A percentile compares a stretch with the other conserved stretches of the same genome.
Conservation (phyloP, 2,888 invertebrate genomes). For the Ormyrus rosae region DNA sequence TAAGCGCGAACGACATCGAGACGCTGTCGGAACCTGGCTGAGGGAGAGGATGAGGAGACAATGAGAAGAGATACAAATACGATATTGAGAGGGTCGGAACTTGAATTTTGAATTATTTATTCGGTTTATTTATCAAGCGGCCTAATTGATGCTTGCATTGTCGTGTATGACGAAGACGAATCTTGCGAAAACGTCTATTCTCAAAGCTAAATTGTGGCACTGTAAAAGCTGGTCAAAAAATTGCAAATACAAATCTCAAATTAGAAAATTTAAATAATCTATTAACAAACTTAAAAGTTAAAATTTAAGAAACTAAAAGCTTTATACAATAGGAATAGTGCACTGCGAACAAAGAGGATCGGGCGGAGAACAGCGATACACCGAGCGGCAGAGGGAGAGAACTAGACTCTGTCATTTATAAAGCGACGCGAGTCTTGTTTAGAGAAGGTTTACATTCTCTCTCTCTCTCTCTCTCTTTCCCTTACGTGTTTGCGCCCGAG, state of each 20-base stretch:
- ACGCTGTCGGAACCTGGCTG: not conserved
- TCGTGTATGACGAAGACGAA: too few relatives aligned
- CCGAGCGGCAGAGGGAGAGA: not conserved
- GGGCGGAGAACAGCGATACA: slow-evolving; percentile 41
- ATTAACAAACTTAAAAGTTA: too few relatives aligned
- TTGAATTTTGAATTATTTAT: slow-evolving; percentile 3
- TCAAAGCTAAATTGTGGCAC: too few relatives aligned
- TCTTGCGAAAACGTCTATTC: not conserved
- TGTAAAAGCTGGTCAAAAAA: too few relatives aligned
- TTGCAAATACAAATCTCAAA: too few relatives aligned
- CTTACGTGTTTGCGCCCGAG: slow-evolving; percentile 59
- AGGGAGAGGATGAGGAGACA: slow-evolving; percentile 37
- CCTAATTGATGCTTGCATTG: too few relatives aligned
- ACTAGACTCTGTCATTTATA: slow-evolving; percentile 52
- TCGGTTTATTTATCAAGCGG: not conserved
- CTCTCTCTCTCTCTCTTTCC: slow-evolving; percentile 56
- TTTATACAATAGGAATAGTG: not conserved
- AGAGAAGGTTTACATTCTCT: slow-evolving; percentile 73
- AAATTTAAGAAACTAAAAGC: not conserved
- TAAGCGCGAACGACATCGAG: slow-evolving; percentile 58
- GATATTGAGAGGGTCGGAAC: slow-evolving; percentile 5
- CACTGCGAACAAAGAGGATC: slow-evolving; percentile 26
- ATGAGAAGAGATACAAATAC: slow-evolving; percentile 41
- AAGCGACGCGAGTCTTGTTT: slow-evolving; percentile 71
- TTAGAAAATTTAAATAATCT: too few relatives aligned